Conservation (phyloP, 2,888 invertebrate genomes). For the Eueremaeus valkanovi region DNA sequence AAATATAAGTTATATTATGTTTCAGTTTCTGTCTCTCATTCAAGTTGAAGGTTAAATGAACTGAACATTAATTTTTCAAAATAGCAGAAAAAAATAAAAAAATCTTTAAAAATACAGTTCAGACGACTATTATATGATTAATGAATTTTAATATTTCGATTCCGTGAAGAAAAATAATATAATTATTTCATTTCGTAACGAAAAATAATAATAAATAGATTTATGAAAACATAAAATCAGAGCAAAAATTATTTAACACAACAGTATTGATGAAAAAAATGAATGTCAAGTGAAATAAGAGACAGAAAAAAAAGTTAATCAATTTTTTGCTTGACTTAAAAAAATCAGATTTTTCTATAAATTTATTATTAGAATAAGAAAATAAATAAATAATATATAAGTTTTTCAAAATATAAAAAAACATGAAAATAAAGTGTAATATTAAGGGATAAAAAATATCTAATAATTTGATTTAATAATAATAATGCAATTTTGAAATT, state of each 20-base stretch:
- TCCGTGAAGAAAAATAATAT: constrained; percentile 2
- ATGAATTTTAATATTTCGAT: constrained; percentile 12
- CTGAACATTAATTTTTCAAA: neutral
- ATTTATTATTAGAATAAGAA: no score
- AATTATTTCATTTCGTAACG: neutral
- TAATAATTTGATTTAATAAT: no score
- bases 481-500: neutral
- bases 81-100: no score
- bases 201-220: neutral
- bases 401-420: no score
- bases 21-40: neutral
- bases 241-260: constrained; percentile 15
- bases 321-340: no score
- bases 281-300: neutral
- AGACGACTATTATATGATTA: neutral
- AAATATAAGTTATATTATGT: no score
- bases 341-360: neutral
- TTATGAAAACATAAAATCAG: no score
- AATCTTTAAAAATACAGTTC: no score
- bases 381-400: no score
- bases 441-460: no score
- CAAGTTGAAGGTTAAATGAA: neutral
- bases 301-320: neutral
- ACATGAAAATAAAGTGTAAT: no score
- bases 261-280: neutral